Conservation (phyloP, 2,888 invertebrate species). For the Orgyia antiqua region DNA sequence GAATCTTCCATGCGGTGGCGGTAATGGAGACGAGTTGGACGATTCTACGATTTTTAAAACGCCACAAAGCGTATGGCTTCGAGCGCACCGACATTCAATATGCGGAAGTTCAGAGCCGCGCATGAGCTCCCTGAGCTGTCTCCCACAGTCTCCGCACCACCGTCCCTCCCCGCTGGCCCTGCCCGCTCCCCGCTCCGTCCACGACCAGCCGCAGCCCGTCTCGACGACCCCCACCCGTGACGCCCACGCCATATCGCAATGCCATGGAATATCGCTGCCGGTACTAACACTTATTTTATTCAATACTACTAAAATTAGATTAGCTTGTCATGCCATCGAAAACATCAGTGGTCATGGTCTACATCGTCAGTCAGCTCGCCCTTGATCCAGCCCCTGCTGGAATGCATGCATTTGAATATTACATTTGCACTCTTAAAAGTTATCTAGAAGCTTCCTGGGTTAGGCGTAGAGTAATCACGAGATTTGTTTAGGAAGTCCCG, state of each 20-base stretch:
- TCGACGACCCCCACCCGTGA: conserved; percentile 64
- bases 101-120: conserved; percentile 46
- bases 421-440: conserved; percentile 26
- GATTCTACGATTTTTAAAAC: conserved; percentile 65
- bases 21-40: conserved; percentile 57
- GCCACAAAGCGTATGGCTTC: conserved; percentile 59
- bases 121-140: conserved; percentile 17
- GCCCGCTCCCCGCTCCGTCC: conserved; percentile 41
- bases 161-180: conserved; percentile 23
- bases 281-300: conserved; percentile 77
- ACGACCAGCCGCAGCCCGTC: conserved; percentile 58
- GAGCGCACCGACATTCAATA: conserved; percentile 57
- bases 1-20: conserved; percentile 40
- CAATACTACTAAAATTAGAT: conserved; percentile 64
- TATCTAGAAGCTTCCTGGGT: conserved; percentile 40
- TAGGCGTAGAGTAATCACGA: conserved; percentile 29
- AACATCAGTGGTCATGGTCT: conserved; percentile 33
- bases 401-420: conserved; percentile 42
- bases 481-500: conserved; percentile 22
- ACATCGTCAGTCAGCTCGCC: conserved; percentile 19
- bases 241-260: conserved; percentile 71
- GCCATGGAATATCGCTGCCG: conserved; percentile 78
- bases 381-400: conserved; percentile 34
- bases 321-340: conserved; percentile 50
- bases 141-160: conserved; percentile 19